phyloP scores from a whole-genome alignment of 2,888 invertebrate genomes.

The Podotricha telesiphe region DNA sequence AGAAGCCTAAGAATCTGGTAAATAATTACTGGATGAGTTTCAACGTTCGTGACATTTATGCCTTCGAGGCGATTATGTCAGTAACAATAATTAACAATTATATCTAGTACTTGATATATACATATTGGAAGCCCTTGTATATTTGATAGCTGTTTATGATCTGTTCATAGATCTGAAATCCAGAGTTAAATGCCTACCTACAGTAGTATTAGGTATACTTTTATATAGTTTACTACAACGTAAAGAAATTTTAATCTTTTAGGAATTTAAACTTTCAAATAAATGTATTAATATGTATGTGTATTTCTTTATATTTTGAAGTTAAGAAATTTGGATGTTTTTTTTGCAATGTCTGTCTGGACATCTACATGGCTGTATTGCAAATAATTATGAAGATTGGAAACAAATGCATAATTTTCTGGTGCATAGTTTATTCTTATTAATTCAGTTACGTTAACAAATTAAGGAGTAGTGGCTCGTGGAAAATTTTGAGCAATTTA shows the following conservation, averaged over 20 bases:
- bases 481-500: slow-evolving; percentile 7
- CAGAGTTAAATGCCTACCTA: no score
- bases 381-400: no score
- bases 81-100: slow-evolving; percentile 16
- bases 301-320: no score
- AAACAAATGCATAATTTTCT: background rate
- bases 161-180: background rate
- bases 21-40: background rate
- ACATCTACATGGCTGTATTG: no score
- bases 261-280: no score
- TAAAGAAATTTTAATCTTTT: no score
- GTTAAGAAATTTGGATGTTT: no score
- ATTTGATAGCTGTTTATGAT: background rate
- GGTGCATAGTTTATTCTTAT: background rate
- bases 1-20: background rate
- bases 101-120: slow-evolving; percentile 7
- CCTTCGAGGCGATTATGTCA: slow-evolving; percentile 13
- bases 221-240: no score
- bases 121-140: background rate
- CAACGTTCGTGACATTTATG: slow-evolving; percentile 13
- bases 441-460: background rate
- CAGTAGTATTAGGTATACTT: no score
- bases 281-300: no score
- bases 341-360: no score
- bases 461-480: background rate